Base-by-base conservation (phyloP, 2,888 invertebrate species). In the Coremacera marginata region DNA sequence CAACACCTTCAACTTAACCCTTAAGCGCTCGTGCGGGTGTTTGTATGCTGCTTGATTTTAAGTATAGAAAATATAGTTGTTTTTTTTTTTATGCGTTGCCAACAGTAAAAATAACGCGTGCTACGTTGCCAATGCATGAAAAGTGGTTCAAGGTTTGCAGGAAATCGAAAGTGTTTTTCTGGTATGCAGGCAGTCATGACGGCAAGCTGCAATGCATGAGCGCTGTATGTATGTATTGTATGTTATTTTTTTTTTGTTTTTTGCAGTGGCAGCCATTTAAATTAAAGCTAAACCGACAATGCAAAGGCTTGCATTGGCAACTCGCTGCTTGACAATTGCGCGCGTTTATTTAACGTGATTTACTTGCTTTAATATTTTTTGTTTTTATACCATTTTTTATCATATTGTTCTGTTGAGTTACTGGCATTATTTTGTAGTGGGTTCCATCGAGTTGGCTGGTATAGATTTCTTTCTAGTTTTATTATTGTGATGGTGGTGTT, bases 111-210 rank as follows among this genome's bases (percentile, higher is more conserved):
- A 55, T 1, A 55, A 55, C 55, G n/a, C n/a, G 44, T 19, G 14
- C 67, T 49, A 44, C 67, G 31, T 67, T 49, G 67, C 14, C 67
- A 49, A 67, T 31, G 70, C 68, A 57, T 55, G 25, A 19, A 70
- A 52, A 70, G 55, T 57, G 71, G 55, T 57, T 71, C 71, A 71
- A 71, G 71, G 71, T 71, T 57, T 57, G 55, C 57, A 57, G 71
- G 57, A 71, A 71, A 71, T 71, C 71, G 71, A 71, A 71, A 71
- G 71, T 71, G 57, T 25, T 27, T 62, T 27, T 27, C 27, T 25
- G 31, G 11, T 19, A 55, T 44, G 44, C 44, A 44, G 22, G 16
- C 60, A 60, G 14, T 16, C 27, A 60, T 60, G 25, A 16, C 60
- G 27, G 25, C 19, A 25, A 8, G 19, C 60, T 60, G 11, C 60